phyloP scores from a whole-genome alignment of 2,113 vertebrate genomes.

The Tautogolabrus adspersus region DNA sequence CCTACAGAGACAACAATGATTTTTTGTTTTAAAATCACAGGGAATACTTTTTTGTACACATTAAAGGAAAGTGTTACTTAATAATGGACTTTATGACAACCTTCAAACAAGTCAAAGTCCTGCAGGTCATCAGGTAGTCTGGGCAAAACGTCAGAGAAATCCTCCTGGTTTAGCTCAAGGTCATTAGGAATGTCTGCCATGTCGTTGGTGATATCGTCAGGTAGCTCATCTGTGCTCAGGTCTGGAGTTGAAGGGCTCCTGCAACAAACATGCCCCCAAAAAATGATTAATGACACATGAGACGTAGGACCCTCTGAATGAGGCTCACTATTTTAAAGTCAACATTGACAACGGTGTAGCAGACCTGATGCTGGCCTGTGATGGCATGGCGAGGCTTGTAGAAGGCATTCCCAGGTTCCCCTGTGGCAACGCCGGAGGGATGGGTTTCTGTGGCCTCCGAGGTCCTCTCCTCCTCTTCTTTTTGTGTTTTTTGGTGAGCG shows the following conservation, averaged over 20 bases:
- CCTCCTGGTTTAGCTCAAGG: conserved; percentile 98
- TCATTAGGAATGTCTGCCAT: conserved; percentile 99
- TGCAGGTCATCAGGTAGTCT: conserved; percentile 96
- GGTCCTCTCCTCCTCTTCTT: conserved; percentile 96
- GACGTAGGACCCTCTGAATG: too few relatives aligned
- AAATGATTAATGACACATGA: not conserved
- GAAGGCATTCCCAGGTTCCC: conserved; percentile 98
- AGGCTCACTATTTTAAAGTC: not conserved
- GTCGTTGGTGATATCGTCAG: conserved; percentile 98
- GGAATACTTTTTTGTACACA: not conserved
- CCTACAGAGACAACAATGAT: conserved; percentile 78
- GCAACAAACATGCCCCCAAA: conserved; percentile 1
- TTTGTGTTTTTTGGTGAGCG: conserved; percentile 99
- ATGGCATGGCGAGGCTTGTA: conserved; percentile 91
- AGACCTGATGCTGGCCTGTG: conserved; percentile 91
- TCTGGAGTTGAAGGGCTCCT: conserved; percentile 97
- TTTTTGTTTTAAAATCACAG: not conserved
- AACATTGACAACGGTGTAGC: conserved; percentile 37
- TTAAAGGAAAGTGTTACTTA: not conserved
- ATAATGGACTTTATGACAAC: conserved; percentile 70
- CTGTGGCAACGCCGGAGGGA: conserved; percentile 96
- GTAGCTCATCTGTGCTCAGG: conserved; percentile 95
- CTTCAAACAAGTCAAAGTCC: conserved; percentile 99
- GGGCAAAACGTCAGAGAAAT: conserved; percentile 96
- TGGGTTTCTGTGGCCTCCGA: conserved; percentile 97